Base-by-base conservation (phyloP, 2,888 invertebrate genomes). In the Ophion ellenae region DNA sequence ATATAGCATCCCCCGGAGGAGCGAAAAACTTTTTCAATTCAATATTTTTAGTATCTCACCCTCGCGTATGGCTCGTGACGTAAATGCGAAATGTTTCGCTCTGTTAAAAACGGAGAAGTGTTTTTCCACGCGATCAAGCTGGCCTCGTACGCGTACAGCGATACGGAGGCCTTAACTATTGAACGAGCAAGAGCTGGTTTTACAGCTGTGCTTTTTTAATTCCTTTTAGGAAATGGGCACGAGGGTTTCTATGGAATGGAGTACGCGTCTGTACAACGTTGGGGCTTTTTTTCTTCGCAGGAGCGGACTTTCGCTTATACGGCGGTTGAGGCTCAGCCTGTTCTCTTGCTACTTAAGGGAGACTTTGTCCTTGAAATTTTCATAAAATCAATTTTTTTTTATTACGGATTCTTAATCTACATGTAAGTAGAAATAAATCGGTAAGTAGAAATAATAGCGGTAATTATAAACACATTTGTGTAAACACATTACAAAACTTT, bases 1-100 rank as follows among this genome's bases (percentile, higher is more conserved):
- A 71, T 57, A 40, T 84, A 64, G 40, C 66, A 66, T 70, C 57
- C 67, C 80, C 78, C 45, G 61, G 32, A 40, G 40, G 70, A 69
- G 61, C 40, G 57, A 59, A 64, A 83, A 83, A 83, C 84, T 84
- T 86, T 81, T 84, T 75, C 70, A 78, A 81, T 81, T 84, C 66
- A 75, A 86, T 84, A 81, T 81, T 86, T 86, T 75, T 78, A 57
- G 17, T 63, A 20, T 11, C 74, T 70, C n/a, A 64, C 61, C 40
- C 17, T n/a, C 59, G 17, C 70, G 53, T 2, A 28, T 32, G 24
- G 59, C 32, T 32, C 47, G 75, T 76, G 71, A 80, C 76, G 59
- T 32, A 81, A 84, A 84, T 81, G 66, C 57, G 71, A 80, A 76
- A 73, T 76, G 69, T 76, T 80, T 71, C 64, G 45, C 66, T 11